These are phyloP conservation scores for Papilio polyxenes DNA, from an alignment of 1,140 invertebrate species.

Conservation along the genomic window DNA sequence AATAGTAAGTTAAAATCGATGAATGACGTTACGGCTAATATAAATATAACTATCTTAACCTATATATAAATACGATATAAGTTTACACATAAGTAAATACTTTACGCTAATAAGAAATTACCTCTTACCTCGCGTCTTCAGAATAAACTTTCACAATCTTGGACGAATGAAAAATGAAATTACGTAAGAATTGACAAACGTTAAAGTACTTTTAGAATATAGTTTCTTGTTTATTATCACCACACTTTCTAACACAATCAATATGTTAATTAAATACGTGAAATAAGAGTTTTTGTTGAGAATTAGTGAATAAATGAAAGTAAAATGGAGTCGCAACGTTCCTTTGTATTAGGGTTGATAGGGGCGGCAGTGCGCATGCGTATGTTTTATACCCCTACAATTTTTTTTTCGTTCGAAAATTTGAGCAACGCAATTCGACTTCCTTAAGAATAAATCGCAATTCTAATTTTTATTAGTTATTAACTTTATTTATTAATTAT, in stretches of 20 bases:
- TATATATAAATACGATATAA: background rate
- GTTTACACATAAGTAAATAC: conserved; percentile 7
- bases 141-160: conserved; percentile 53
- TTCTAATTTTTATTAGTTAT: too few relatives aligned
- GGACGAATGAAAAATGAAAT: conserved; percentile 53
- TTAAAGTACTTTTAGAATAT: background rate
- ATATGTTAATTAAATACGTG: background rate
- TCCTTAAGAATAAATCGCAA: background rate
- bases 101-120: conserved; percentile 35
- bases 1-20: conserved; percentile 15
- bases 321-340: conserved; percentile 66
- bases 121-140: conserved; percentile 55
- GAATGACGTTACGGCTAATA: background rate
- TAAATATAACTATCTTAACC: background rate
- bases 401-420: conserved; percentile 46
- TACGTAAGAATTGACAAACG: conserved; percentile 60
- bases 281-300: conserved; percentile 42
- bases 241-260: conserved; percentile 29
- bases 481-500: too few relatives aligned
- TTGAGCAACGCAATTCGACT: background rate
- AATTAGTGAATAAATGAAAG: conserved; percentile 65
- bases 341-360: conserved; percentile 59
- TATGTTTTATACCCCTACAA: conserved; percentile 33
- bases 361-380: conserved; percentile 56
- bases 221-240: background rate